Conservation (phyloP, 2,888 invertebrate species). For the Rhagonycha fulva region DNA sequence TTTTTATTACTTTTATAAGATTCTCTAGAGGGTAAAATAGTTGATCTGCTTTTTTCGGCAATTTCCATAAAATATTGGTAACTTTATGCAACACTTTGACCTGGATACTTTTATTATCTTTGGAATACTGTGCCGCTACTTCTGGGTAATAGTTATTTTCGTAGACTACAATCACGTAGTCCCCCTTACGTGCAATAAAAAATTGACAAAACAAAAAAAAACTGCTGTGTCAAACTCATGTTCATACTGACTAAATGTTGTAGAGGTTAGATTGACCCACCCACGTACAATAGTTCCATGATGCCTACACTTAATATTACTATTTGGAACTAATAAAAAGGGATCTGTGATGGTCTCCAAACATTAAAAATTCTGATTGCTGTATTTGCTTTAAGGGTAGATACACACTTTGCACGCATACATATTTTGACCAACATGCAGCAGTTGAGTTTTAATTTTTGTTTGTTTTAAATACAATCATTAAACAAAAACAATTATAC, state of each 20-base stretch:
- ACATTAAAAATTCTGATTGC: too few species aligned
- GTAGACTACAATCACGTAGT: neutral
- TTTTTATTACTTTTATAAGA: neutral
- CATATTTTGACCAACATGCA: neutral
- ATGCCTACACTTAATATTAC: too few species aligned
- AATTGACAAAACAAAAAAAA: too few species aligned
- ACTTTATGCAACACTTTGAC: neutral
- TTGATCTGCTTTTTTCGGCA: neutral
- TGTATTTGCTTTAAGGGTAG: too few species aligned
- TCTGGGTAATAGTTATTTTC: neutral
- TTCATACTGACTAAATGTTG: neutral
- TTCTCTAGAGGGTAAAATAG: neutral
- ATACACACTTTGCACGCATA: too few species aligned
- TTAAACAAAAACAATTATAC: too few species aligned
- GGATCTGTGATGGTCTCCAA: too few species aligned
- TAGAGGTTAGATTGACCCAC: neutral
- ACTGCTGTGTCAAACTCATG: neutral
- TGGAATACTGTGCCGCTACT: neutral
- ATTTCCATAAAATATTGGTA: neutral
- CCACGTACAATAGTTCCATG: neutral
- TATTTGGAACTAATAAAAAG: too few species aligned
- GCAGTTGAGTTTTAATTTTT: neutral
- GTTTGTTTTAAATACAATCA: neutral
- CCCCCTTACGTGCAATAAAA: conserved; percentile 1
- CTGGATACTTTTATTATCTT: neutral